Conservation (phyloP, 2,797 vertebrate genomes). For the Darevskia nairensis region DNA sequence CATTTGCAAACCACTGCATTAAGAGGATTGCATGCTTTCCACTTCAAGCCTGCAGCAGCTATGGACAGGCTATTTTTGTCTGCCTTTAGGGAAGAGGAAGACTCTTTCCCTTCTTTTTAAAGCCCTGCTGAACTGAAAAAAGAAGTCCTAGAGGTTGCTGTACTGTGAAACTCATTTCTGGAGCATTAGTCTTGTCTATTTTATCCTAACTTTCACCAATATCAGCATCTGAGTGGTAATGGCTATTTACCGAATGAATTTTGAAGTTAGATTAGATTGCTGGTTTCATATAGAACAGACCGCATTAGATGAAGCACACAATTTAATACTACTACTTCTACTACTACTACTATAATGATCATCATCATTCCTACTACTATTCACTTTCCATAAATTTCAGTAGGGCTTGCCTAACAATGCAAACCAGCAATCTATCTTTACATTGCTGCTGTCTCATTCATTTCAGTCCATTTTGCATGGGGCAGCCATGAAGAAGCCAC, state of each 20-base stretch:
- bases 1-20: not conserved
- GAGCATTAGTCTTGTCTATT: constrained; percentile 16
- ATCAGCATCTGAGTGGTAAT: constrained; percentile 2
- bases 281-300: not conserved
- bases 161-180: not conserved
- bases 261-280: not conserved
- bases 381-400: not conserved
- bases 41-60: not conserved
- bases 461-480: not conserved
- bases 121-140: not conserved
- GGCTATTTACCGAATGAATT: not conserved
- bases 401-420: not conserved
- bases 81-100: not conserved
- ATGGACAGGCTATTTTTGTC: not conserved
- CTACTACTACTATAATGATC: too few relatives aligned
- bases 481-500: not conserved
- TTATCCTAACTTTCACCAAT: not conserved
- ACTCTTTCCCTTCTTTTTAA: not conserved
- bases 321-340: not conserved
- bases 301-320: not conserved
- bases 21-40: not conserved
- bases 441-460: not conserved
- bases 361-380: not conserved
- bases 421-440: not conserved
- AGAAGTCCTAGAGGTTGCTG: not conserved